A percentile compares a stretch with the other conserved stretches of the same genome.
Conservation (phyloP, 2,888 invertebrate genomes). For the Ectemnius continuus region DNA sequence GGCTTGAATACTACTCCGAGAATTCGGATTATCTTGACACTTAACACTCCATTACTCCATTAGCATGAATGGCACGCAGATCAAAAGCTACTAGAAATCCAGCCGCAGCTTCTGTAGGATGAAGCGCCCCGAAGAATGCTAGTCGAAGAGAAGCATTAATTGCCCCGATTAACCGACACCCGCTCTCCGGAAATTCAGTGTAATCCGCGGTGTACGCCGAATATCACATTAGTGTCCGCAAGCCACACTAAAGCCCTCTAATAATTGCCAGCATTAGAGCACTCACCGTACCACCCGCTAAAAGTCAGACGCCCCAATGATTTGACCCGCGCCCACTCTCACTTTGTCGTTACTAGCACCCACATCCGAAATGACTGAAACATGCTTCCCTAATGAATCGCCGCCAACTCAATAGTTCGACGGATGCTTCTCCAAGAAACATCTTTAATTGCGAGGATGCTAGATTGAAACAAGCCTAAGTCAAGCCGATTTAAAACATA, state of each 20-base stretch:
- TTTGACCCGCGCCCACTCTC: no score
- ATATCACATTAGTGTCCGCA: constrained; percentile 26
- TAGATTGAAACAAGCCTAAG: no score
- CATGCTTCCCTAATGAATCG: no score
- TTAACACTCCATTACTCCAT: constrained; percentile 58
- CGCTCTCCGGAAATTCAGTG: constrained; percentile 34
- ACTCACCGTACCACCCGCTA: background rate
- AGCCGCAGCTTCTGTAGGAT: constrained; percentile 53
- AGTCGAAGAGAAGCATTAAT: constrained; percentile 52
- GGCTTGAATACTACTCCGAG: constrained; percentile 56
- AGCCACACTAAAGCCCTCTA: constrained; percentile 7
- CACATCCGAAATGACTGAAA: no score
- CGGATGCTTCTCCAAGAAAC: no score
- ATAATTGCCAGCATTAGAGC: background rate
- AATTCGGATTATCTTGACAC: constrained; percentile 61
- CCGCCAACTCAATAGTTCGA: no score
- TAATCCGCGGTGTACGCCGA: constrained; percentile 31
- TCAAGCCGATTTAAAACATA: no score
- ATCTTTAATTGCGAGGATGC: no score
- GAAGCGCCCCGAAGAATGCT: constrained; percentile 50
- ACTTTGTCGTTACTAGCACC: no score
- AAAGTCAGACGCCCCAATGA: background rate
- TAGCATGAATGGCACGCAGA: constrained; percentile 41
- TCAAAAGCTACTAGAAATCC: no score
- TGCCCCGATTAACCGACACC: constrained; percentile 42